Evolutionary conservation across 2,888 invertebrate genomes (phyloP), one percentile per base, ranked within the genome.

Genomic region (Drosophila austrosaltans): DNA sequence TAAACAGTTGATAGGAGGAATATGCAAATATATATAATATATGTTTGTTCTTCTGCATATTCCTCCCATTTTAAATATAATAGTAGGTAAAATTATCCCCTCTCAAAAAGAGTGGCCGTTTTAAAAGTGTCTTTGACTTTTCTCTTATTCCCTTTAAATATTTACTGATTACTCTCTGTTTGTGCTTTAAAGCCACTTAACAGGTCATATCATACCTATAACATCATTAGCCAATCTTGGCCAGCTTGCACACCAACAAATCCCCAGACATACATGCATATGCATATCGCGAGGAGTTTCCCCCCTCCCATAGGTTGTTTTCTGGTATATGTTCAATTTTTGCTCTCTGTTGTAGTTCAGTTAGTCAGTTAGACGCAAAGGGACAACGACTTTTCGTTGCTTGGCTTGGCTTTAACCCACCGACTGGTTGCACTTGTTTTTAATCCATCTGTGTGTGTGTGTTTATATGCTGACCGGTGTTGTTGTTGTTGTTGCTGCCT

Each of bases 401-500:
- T 75, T 75, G 75, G 69, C 69, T 54, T 54, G 69, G 20, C 75
- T 82, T 77, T 78, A 69, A 65, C 71, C 64, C 70, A 63, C 66
- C 53, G 63, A 54, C 79, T 88, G 16, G 48, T 25, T 48, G 83
- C 82, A 81, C 75, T 81, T n/a, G 42, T 42, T 78, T 67, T 68
- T 63, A 73, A 66, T 67, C 77, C 72, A 59, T 56, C 66, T 67
- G 67, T 48, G 44, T 48, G 44, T 48, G 44, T 22, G 48, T 48
- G 32, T 64, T 72, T 66, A 79, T 81, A 74, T 75, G 75, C 62
- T 75, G 69, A 54, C 71, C 69, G 70, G 36, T 36, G 36, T 10
- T 36, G 36, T 69, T 82, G 75, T 73, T 89, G 78, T 71, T 82
- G 75, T 69, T 89, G 81, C 69, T 72, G 70, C 36, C 22, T 20